Base-by-base conservation (phyloP, 1,140 invertebrate species). In the Drosophila kohkoa region DNA sequence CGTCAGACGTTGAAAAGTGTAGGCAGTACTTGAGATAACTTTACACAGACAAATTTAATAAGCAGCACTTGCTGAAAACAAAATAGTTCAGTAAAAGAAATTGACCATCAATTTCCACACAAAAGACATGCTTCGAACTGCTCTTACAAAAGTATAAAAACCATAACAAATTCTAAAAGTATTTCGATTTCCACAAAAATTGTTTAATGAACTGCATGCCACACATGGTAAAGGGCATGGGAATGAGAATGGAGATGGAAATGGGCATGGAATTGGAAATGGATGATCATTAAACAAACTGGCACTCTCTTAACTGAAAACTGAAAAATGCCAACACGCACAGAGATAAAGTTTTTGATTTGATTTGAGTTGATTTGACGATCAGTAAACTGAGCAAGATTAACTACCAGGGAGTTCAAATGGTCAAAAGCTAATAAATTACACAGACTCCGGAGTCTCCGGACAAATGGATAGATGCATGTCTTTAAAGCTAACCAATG, bases 371-470 rank as follows among this genome's bases (percentile, higher is more conserved):
- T 55, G 41, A 48, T 69, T 81, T 89, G 65, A 88, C 76, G 75
- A 88, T 89, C 77, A 69, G 85, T 81, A 79, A 88, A 89, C 71
- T 73, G 81, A 88, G 78, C 45, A 70, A 85, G 81, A 89, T 79
- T 85, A 89, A 85, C 70, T 78, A 54, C 74, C 71, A 30, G n/a
- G 28, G 66, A 59, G 64, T 66, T 77, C 65, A 68, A 83, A 78
- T 73, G 85, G 77, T 78, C 77, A 83, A 89, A 73, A 81, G 71
- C 86, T 85, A 79, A 88, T 88, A 88, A 88, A 88, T 88, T 73
- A 89, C 69, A 43, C 66, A 57, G 25, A 51, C 32, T 35, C 15
- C 20, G 3, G 58, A 62, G 45, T 7, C 35, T 35, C 1, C 25
- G 45, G 28, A 62, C 48, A 41, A 28, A 51, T 13, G 51, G 41